Base-by-base conservation (phyloP, 2,888 invertebrate genomes). In the Troides aeacus region DNA sequence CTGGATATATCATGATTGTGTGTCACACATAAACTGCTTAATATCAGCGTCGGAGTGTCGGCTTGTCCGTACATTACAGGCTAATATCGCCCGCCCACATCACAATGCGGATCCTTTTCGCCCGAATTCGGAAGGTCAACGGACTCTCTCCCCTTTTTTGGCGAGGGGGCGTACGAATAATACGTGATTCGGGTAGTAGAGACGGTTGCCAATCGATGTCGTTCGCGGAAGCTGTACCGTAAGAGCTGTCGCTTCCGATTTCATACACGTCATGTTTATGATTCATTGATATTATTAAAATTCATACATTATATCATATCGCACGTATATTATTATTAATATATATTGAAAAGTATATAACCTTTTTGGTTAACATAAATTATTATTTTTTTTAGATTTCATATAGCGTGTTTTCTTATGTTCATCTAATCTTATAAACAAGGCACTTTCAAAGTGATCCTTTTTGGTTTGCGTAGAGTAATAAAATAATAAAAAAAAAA, bases 81-180 rank as follows among this genome's bases (percentile, higher is more conserved):
- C 23, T 36, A 42, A 64, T 61, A 61, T 61, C 64, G 18, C 46
- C 56, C 61, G 60, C 56, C 62, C 21, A 64, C 60, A 23, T 39
- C 46, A 68, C 68, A 53, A 50, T 46, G 53, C 50, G 56, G 30
- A 17, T 59, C 36, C 58, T 64, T 63, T 64, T 39, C 59, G 65
- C 46, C 65, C 39, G 60, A 69, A 68, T 68, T 65, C 18, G 65
- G 15, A 50, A 69, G 69, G 65, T 66, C 69, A 62, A 69, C 65
- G 69, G 18, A 69, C 69, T 62, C 65, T 69, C 69, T 61, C 69
- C 65, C 69, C 62, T 17, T 66, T 46, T 69, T 69, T 62, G 62
- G 65, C 61, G 58, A 68, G 53, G 57, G 53, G 62, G 30, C 57
- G 57, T 46, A 58, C 59, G 60, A 17, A 65, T 62, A 23, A 12